Conservation (phyloP, 2,113 vertebrate species). For the Mesitornis unicolor region DNA sequence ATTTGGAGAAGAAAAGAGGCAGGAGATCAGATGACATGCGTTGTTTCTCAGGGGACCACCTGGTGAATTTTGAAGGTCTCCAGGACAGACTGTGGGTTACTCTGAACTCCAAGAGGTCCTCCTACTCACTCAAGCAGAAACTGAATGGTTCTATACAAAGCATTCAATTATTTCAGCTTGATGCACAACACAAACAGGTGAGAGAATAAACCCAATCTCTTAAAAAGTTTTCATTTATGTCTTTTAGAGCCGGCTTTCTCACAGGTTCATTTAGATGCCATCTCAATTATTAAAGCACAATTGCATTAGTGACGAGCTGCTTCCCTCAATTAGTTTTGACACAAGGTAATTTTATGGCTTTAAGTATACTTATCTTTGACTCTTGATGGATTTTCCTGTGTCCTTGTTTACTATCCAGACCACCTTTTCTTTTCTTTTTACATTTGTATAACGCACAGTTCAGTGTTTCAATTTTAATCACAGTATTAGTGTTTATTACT, state of each 20-base stretch:
- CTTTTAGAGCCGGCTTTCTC: constrained; percentile 43
- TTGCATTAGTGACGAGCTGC: constrained; percentile 50
- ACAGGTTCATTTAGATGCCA: constrained; percentile 55
- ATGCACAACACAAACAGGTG: constrained; percentile 59
- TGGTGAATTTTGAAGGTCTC: constrained; percentile 18
- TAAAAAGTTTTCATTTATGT: constrained; percentile 56
- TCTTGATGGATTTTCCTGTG: constrained; percentile 52
- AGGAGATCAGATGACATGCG: background rate
- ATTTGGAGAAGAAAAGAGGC: constrained; percentile 3
- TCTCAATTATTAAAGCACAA: constrained; percentile 69
- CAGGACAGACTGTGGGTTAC: constrained; percentile 31
- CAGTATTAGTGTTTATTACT: constrained; percentile 39
- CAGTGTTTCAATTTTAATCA: constrained; percentile 26
- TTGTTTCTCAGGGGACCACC: constrained; percentile 20
- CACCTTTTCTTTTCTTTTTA: constrained; percentile 20
- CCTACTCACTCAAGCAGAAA: constrained; percentile 61
- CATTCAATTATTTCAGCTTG: constrained; percentile 64
- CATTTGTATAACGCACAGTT: constrained; percentile 39
- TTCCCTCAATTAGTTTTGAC: constrained; percentile 71
- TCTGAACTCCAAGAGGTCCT: constrained; percentile 43
- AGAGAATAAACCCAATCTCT: constrained; percentile 2
- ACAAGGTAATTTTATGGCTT: constrained; percentile 64
- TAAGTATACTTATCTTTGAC: constrained; percentile 67
- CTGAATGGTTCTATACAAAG: constrained; percentile 27
- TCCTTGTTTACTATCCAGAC: constrained; percentile 56